These are phyloP conservation scores for Poecilia gillii DNA, from an alignment of 2,797 vertebrate species.

Conservation along the genomic window DNA sequence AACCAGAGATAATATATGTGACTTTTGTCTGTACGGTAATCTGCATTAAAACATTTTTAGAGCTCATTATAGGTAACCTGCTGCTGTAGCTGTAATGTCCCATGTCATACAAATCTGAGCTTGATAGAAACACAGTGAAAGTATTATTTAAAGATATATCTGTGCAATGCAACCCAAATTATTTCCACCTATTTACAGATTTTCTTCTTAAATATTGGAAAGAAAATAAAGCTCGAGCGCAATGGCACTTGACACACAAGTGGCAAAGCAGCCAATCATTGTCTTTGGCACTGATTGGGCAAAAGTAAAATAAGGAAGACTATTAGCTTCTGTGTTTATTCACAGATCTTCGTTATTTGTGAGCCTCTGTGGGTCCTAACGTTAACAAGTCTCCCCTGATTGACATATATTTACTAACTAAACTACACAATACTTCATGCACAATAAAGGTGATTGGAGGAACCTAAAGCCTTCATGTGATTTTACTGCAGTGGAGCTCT, in stretches of 20 bases:
- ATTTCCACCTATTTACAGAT: not conserved
- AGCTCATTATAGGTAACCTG: not conserved
- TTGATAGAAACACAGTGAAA: not conserved
- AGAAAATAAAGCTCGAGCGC: not conserved
- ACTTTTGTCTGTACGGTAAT: not conserved
- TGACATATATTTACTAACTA: not conserved
- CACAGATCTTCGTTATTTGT: not conserved
- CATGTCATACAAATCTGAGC: not conserved
- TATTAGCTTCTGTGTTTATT: not conserved
- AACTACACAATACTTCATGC: not conserved
- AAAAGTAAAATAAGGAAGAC: not conserved
- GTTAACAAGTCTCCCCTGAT: not conserved
- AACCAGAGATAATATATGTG: not conserved
- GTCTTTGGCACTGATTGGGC: not conserved
- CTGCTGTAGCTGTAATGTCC: not conserved
- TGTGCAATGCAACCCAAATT: not conserved
- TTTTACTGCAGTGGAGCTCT: not conserved
- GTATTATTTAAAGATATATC: not conserved
- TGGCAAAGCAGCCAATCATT: not conserved
- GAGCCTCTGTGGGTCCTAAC: not conserved
- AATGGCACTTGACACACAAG: not conserved
- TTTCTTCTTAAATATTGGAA: not conserved
- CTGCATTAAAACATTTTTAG: not conserved
- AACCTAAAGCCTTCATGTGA: not conserved
- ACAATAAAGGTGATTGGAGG: not conserved